phyloP scores from a whole-genome alignment of 2,113 vertebrate genomes.

The Leucosticte australis region DNA sequence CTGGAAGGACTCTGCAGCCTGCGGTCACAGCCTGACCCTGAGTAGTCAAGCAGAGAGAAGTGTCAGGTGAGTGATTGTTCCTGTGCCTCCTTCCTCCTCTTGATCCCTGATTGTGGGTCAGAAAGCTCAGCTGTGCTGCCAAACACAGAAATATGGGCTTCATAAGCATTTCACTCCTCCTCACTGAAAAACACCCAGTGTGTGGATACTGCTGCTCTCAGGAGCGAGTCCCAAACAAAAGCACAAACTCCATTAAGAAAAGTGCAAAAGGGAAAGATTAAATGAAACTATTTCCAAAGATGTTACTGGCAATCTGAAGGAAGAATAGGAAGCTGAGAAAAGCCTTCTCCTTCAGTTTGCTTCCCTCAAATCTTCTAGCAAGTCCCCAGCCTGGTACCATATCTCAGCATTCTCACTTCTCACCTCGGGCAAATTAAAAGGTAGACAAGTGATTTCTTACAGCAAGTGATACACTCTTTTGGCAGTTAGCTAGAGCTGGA shows the following conservation, averaged over 20 bases:
- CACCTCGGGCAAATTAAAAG: background rate
- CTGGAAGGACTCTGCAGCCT: background rate
- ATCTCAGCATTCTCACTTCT: background rate
- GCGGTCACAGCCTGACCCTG: background rate
- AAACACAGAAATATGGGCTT: background rate
- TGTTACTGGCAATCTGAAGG: background rate
- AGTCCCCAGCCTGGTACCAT: rapidly evolving
- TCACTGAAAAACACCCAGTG: background rate
- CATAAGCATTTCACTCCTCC: background rate
- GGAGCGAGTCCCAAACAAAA: background rate
- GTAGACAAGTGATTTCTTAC: background rate
- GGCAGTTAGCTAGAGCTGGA: background rate
- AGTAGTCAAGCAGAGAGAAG: background rate
- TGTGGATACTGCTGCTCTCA: background rate
- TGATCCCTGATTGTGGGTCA: background rate
- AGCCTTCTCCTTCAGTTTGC: background rate
- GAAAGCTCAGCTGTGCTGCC: background rate
- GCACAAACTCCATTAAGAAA: background rate
- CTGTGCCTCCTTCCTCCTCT: background rate
- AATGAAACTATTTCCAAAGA: background rate
- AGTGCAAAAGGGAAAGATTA: background rate
- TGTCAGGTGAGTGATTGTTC: background rate
- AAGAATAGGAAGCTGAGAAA: background rate
- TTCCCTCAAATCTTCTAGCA: background rate
- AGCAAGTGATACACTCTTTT: background rate